These are phyloP conservation scores for Rallus crepitans DNA, from an alignment of 2,797 vertebrate genomes.

Conservation along the genomic window DNA sequence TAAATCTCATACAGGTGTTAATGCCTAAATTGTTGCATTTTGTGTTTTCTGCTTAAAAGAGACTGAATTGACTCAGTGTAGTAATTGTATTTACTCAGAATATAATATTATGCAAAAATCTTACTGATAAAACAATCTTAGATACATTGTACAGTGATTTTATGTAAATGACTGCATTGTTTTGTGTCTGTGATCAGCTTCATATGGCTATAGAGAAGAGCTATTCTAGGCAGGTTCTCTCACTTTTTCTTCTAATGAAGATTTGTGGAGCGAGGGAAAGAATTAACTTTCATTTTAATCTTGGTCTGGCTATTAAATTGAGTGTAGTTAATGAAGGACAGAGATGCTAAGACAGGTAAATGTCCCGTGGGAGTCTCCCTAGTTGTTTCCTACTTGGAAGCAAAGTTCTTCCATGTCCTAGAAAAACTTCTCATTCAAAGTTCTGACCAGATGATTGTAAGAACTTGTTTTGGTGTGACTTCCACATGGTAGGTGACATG, in stretches of 20 bases:
- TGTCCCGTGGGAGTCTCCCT: background rate
- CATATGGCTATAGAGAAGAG: background rate
- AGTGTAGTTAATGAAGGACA: background rate
- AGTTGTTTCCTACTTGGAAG: background rate
- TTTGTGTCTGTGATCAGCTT: background rate
- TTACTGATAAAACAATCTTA: background rate
- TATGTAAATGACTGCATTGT: background rate
- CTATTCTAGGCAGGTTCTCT: background rate
- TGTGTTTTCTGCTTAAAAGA: background rate
- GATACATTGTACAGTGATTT: background rate
- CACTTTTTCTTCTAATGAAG: background rate
- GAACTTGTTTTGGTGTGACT: background rate
- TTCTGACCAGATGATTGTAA: background rate
- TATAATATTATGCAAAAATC: background rate
- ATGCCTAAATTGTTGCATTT: background rate
- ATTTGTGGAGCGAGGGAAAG: background rate
- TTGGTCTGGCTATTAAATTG: background rate
- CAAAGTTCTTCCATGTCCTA: background rate
- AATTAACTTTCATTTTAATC: background rate
- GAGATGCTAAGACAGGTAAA: background rate
- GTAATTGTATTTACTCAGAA: background rate
- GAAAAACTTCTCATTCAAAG: background rate
- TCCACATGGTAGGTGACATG: background rate
- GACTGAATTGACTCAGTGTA: background rate
- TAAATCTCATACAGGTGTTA: background rate